Evolutionary conservation across 2,888 invertebrate genomes (phyloP), one percentile per base, ranked within the genome.

Genomic region (Brachypalpus laphriformis): DNA sequence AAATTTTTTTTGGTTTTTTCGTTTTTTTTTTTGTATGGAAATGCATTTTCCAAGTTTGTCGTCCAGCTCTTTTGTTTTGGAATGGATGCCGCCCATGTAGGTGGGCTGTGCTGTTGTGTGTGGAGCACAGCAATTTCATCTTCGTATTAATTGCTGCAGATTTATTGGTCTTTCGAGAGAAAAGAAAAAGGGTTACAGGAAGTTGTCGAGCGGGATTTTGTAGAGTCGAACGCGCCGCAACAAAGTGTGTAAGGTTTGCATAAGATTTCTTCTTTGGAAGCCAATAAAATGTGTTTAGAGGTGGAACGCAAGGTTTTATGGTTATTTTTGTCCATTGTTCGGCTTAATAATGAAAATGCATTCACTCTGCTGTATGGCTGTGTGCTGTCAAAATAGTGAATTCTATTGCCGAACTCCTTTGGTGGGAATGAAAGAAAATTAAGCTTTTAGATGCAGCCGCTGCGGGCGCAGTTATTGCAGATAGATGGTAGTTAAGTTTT

Each of bases 21-120:
- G 34, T 9, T n/a, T n/a, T n/a, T n/a, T n/a, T n/a, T n/a, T n/a
- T n/a, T n/a, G n/a, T n/a, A n/a, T 11, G n/a, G 51, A 45, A 65
- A 54, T 59, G 25, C 49, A n/a, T n/a, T n/a, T n/a, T 82, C 72
- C 66, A 66, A 66, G 83, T 83, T 83, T 54, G 83, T 65, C 68
- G 74, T 31, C 72, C 78, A 83, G 57, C 83, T 83, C 83, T 83
- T 83, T 83, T 83, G 83, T 83, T 74, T 83, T 31, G 77, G 37
- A 9, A 7, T 1, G 7, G 34, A 42, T 66, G 75, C 75, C 81
- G 75, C 82, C 77, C 77, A 82, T 70, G 74, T 83, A 66, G 78
- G 78, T 78, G 78, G 78, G 74, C 77, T 61, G 37, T 25, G 9
- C 28, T 7, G 3, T n/a, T 16, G 28, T 28, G 28, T 37, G 42